Evolutionary conservation across 1,140 invertebrate species (phyloP).

Genomic region (Microplitis demolitor): DNA sequence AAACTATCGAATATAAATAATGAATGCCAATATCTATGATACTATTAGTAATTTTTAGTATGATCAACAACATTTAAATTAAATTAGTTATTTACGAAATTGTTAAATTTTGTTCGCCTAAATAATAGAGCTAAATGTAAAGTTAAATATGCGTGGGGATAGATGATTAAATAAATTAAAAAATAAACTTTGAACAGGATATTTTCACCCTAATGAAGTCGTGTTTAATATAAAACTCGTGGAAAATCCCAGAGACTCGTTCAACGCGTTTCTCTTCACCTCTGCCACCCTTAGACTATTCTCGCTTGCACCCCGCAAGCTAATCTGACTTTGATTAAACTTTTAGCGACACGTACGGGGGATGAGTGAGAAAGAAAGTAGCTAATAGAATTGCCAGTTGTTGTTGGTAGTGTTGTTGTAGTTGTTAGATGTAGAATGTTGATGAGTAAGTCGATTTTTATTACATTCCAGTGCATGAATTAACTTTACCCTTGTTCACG

Average conservation of each 20-base stretch:
- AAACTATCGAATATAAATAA: too few relatives aligned
- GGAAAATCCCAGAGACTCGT: conserved; percentile 22
- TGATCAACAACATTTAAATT: too few relatives aligned
- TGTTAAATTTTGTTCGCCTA: too few relatives aligned
- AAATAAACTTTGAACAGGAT: conserved; percentile 20
- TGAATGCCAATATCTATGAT: too few relatives aligned
- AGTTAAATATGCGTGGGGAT: background rate
- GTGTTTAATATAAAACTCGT: conserved; percentile 38
- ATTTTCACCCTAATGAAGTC: conserved; percentile 35
- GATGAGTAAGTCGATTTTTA: conserved; percentile 59
- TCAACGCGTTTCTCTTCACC: conserved; percentile 20
- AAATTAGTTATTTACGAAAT: too few relatives aligned
- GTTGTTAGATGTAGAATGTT: conserved; percentile 1
- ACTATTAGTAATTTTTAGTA: too few relatives aligned
- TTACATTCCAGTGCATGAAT: conserved; percentile 48
- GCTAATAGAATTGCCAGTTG: conserved; percentile 20
- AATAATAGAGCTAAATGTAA: too few relatives aligned
- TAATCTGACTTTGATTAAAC: conserved; percentile 63
- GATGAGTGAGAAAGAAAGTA: conserved; percentile 31
- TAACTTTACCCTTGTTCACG: conserved; percentile 21
- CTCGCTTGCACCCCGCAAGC: conserved; percentile 31
- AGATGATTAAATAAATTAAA: conserved; percentile 22
- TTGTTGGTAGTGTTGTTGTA: too few relatives aligned
- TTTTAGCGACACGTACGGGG: conserved; percentile 59
- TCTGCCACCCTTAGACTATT: conserved; percentile 17